These are phyloP conservation scores for Aphidoletes aphidimyza DNA, from an alignment of 2,888 invertebrate genomes.

Conservation along the genomic window DNA sequence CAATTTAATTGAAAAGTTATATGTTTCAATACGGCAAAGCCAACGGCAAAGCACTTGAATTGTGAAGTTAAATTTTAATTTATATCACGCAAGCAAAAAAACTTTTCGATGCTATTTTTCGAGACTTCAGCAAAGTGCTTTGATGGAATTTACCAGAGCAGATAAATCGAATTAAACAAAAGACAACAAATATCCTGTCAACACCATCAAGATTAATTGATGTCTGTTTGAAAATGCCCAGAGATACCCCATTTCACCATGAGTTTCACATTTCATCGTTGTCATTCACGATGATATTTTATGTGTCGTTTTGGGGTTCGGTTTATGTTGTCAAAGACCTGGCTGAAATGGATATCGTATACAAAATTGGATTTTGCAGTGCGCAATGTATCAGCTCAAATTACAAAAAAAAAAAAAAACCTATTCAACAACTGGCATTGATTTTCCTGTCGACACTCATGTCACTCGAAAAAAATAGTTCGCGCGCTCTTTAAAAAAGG, in stretches of 20 bases:
- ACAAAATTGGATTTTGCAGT: not conserved
- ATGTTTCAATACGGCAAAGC: too few relatives aligned
- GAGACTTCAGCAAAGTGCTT: not conserved
- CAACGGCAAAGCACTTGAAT: not conserved
- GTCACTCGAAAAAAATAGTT: not conserved
- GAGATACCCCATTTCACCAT: too few relatives aligned
- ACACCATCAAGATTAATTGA: not conserved
- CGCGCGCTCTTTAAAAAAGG: constrained; percentile 11
- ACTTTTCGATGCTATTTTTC: too few relatives aligned
- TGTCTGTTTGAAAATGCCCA: not conserved
- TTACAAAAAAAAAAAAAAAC: not conserved
- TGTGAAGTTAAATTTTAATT: not conserved
- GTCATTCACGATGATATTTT: too few relatives aligned
- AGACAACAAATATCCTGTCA: not conserved
- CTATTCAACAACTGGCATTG: not conserved
- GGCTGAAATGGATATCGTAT: not conserved
- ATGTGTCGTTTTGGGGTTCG: too few relatives aligned
- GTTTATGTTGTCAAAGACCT: not conserved
- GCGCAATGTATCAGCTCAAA: not conserved
- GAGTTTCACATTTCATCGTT: too few relatives aligned
- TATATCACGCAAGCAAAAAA: not conserved
- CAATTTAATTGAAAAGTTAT: too few relatives aligned
- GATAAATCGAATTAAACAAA: not conserved
- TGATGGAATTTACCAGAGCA: not conserved
- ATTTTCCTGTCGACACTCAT: not conserved